These are phyloP conservation scores for Polyploca ridens DNA, from an alignment of 2,888 invertebrate species.

Conservation along the genomic window DNA sequence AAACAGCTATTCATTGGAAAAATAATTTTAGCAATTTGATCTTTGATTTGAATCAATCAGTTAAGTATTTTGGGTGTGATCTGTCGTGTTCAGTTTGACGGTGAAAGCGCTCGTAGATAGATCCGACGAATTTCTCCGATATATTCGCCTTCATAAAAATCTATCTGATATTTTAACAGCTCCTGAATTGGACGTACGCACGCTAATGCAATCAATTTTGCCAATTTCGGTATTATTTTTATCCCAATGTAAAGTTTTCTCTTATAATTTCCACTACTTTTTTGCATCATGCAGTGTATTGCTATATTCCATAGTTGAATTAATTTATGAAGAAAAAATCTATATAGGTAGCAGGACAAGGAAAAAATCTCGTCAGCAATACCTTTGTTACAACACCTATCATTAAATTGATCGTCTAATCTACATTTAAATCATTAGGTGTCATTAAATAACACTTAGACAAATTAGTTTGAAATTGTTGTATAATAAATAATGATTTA, in stretches of 20 bases:
- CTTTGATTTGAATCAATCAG: constrained; percentile 23
- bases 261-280: background rate
- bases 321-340: too few species aligned
- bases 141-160: constrained; percentile 13
- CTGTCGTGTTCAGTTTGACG: constrained; percentile 42
- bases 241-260: too few species aligned
- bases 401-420: constrained; percentile 2
- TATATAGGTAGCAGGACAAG: too few species aligned
- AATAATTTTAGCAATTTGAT: constrained; percentile 13
- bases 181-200: constrained; percentile 52
- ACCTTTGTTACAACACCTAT: background rate
- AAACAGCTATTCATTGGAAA: background rate
- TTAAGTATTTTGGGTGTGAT: constrained; percentile 43
- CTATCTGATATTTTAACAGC: constrained; percentile 41
- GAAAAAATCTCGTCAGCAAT: too few species aligned
- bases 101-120: constrained; percentile 55
- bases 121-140: constrained; percentile 60
- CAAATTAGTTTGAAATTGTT: background rate
- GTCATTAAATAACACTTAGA: background rate
- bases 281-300: background rate
- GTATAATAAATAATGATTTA: background rate
- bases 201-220: constrained; percentile 46
- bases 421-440: background rate
- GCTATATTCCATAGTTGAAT: background rate
- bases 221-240: background rate